Percentiles rank a stretch among this genome's conserved stretches.
phyloP scores from a whole-genome alignment of 2,113 vertebrate genomes.

The Phoxinus phoxinus region DNA sequence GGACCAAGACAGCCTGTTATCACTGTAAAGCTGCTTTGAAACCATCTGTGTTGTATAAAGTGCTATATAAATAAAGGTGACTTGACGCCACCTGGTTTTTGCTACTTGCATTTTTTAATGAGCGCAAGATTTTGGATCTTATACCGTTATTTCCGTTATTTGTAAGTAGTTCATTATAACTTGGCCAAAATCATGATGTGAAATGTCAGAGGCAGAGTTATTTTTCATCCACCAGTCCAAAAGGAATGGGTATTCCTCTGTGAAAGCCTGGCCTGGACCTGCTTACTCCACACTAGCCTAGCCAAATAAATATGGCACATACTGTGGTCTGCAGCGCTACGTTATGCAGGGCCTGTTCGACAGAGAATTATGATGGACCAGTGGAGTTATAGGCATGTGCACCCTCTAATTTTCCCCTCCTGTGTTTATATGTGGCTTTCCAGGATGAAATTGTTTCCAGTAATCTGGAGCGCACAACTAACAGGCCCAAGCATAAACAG shows the following conservation, averaged over 20 bases:
- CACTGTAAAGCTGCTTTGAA: too few relatives aligned
- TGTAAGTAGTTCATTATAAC: background rate
- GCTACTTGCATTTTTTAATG: background rate
- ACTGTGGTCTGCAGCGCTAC: conserved; percentile 39
- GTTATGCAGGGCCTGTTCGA: conserved; percentile 32
- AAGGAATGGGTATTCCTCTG: conserved; percentile 45
- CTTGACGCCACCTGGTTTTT: conserved; percentile 3
- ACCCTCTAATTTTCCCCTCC: conserved; percentile 60
- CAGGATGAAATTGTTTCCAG: conserved; percentile 63
- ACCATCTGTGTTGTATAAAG: too few relatives aligned
- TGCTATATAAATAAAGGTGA: too few relatives aligned
- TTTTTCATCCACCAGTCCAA: background rate
- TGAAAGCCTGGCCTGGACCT: conserved; percentile 41
- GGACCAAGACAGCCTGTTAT: too few relatives aligned
- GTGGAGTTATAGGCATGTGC: conserved; percentile 53
- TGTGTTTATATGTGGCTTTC: conserved; percentile 64
- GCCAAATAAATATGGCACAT: conserved; percentile 55
- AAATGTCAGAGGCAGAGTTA: conserved; percentile 30
- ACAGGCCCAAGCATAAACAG: conserved; percentile 60
- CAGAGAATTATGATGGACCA: conserved; percentile 50
- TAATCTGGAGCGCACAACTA: conserved; percentile 58
- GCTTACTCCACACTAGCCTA: conserved; percentile 46
- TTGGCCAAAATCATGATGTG: background rate
- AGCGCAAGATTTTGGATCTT: background rate
- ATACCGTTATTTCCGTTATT: background rate